Evolutionary conservation across 2,113 vertebrate genomes (phyloP), one percentile per base, ranked within the genome.

Genomic region (Montifringilla adamsi): DNA sequence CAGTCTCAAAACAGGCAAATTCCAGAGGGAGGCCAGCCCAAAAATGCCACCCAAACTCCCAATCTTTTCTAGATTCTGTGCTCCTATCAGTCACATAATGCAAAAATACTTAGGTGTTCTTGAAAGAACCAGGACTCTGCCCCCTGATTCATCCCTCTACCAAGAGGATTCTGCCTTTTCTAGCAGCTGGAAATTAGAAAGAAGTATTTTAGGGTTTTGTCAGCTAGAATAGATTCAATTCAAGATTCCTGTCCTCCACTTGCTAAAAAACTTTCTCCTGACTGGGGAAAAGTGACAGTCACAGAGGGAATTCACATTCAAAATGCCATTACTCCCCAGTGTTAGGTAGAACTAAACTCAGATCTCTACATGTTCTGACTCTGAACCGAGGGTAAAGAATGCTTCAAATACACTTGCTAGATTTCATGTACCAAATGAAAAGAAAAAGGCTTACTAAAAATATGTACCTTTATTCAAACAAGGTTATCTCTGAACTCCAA

Each of bases 381-480:
- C 56, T n/a, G 33, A 93, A 68, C 6, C 35, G 21, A 58, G 15
- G 6, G 27, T 21, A 24, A 74, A 72, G 26, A 80, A 69, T 13
- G 13, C 59, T 64, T 75, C 52, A 30, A 35, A 56, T 18, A 37
- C 7, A 35, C 49, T 67, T 26, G 27, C 35, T 41, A 37, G 46
- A 77, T 69, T 88, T 77, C 83, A 84, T 2, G 6, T 9, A 76
- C 21, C 60, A 68, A 81, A 87, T 41, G 19, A 55, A 96, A 96
- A 68, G 58, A 85, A 94, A 94, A 94, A 92, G 56, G 39, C 69
- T 94, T 98, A 97, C 94, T 97, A 98, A 98, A 96, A 98, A 98
- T 98, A 98, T 87, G 96, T 78, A 95, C 96, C 95, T 98, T 98
- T 98, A 98, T 98, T 98, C 96, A 95, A 97, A 95, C 94, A 97